Conservation (phyloP, 30 jellyfish, hydroid and myxozoan species). For the Aurelia coerulea region DNA sequence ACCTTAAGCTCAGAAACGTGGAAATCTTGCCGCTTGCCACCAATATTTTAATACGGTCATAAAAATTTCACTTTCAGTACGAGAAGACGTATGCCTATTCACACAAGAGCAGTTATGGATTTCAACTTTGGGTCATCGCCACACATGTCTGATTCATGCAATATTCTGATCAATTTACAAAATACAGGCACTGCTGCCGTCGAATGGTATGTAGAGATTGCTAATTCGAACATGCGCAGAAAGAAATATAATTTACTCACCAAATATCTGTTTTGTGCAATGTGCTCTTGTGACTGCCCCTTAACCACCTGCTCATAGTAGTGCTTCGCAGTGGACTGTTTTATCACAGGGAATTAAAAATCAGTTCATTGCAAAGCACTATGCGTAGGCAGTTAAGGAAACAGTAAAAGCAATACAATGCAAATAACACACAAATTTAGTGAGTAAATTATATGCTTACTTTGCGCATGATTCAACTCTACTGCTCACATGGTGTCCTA, state of each 20-base stretch:
- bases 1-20: no score
- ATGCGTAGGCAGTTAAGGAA: no score
- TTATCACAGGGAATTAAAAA: no score
- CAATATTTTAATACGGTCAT: no score
- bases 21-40: no score
- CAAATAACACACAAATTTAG: no score
- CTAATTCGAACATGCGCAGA: not conserved
- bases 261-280: not conserved
- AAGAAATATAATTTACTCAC: not conserved
- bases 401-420: no score
- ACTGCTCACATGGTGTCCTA: no score
- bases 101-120: conserved; percentile 85
- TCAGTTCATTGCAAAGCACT: no score
- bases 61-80: conserved; percentile 52
- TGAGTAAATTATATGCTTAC: no score
- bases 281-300: not conserved
- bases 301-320: not conserved
- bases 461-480: no score
- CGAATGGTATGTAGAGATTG: conserved; percentile 56
- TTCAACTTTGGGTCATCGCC: conserved; percentile 89
- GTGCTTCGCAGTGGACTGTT: no score
- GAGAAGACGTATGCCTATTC: conserved; percentile 88
- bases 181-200: conserved; percentile 73
- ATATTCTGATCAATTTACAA: conserved; percentile 46
- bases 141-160: conserved; percentile 60